Evolutionary conservation across 2,888 invertebrate species (phyloP).

Genomic region (Gortyna flavago): DNA sequence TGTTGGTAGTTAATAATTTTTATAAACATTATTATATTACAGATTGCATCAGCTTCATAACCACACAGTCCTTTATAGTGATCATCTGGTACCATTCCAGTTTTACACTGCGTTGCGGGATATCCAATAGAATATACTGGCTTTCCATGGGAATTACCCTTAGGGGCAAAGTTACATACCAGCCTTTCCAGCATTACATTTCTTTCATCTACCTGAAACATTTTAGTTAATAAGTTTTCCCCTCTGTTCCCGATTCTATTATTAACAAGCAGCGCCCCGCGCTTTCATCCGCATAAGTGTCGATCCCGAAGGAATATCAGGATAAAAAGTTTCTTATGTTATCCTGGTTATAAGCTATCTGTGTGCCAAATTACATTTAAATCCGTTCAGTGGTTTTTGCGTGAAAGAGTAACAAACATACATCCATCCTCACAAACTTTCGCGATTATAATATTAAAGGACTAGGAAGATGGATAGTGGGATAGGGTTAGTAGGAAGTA

Average conservation of each 20-base stretch:
- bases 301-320: background rate
- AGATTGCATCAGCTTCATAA: slow-evolving; percentile 43
- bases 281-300: background rate
- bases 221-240: slow-evolving; percentile 28
- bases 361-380: background rate
- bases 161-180: slow-evolving; percentile 85
- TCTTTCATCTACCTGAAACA: slow-evolving; percentile 70
- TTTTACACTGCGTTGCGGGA: slow-evolving; percentile 81
- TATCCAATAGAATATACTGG: slow-evolving; percentile 82
- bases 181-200: slow-evolving; percentile 77
- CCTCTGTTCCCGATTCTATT: background rate
- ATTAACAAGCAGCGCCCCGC: background rate
- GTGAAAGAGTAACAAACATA: background rate
- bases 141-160: slow-evolving; percentile 79
- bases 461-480: background rate
- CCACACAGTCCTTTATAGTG: slow-evolving; percentile 75
- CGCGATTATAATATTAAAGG: background rate
- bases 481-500: slow-evolving; percentile 11
- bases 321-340: background rate
- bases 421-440: background rate
- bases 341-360: background rate
- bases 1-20: background rate
- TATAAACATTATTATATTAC: slow-evolving; percentile 46
- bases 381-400: background rate
- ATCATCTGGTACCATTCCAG: slow-evolving; percentile 70